A percentile compares a stretch with the other conserved stretches of the same genome.
phyloP scores from a whole-genome alignment of 2,113 vertebrate genomes.

The Stigmatopora nigra region DNA sequence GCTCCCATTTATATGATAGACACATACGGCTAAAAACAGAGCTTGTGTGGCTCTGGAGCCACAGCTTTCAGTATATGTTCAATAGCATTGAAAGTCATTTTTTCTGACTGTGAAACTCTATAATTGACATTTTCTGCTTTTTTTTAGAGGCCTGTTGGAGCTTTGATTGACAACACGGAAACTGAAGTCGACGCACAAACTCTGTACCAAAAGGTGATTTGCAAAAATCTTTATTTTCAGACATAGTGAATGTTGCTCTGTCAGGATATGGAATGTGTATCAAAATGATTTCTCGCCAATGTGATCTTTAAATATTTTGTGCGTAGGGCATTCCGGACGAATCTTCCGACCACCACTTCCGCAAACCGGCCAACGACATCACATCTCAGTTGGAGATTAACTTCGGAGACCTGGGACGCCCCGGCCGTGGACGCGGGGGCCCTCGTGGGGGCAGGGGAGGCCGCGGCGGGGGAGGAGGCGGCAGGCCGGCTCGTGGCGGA shows the following conservation, averaged over 20 bases:
- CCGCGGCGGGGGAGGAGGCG: constrained; percentile 67
- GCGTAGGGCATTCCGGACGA: constrained; percentile 76
- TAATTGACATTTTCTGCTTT: background rate
- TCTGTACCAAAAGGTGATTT: constrained; percentile 52
- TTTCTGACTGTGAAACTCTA: background rate
- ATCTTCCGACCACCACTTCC: constrained; percentile 91
- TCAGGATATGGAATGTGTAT: background rate
- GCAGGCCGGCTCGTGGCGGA: constrained; percentile 80
- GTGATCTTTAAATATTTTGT: background rate
- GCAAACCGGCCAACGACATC: constrained; percentile 97
- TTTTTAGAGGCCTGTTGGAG: constrained; percentile 61
- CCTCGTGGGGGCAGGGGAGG: constrained; percentile 85
- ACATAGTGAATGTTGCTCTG: background rate
- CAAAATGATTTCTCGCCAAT: background rate
- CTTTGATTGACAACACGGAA: constrained; percentile 61
- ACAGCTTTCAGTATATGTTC: no score
- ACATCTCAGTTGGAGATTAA: constrained; percentile 99
- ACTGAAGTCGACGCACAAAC: constrained; percentile 42
- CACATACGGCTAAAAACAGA: no score
- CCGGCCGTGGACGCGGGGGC: constrained; percentile 88
- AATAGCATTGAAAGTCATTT: no score
- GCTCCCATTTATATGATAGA: no score
- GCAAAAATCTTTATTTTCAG: background rate
- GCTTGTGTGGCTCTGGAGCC: no score
- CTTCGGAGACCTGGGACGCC: constrained; percentile 95